These are phyloP conservation scores for Ovis canadensis DNA, from an alignment of 2,113 vertebrate genomes.

Conservation along the genomic window DNA sequence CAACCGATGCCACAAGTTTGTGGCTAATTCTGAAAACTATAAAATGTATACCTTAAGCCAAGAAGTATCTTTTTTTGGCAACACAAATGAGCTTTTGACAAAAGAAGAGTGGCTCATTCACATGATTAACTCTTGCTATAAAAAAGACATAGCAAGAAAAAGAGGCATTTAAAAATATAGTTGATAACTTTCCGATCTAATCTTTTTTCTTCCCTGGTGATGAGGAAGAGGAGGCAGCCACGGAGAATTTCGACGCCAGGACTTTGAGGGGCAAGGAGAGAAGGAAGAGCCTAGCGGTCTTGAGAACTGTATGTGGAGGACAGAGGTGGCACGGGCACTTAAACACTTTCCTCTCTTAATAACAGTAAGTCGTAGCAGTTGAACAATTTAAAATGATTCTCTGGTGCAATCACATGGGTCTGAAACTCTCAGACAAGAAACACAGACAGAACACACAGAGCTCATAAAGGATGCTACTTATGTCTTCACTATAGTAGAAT, in stretches of 20 bases:
- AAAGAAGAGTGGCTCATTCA: background rate
- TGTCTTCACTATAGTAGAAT: background rate
- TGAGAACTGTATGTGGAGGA: background rate
- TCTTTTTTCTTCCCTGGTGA: background rate
- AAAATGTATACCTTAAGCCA: background rate
- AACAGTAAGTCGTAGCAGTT: background rate
- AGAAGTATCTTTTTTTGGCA: background rate
- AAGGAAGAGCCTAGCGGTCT: background rate
- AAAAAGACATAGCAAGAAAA: background rate
- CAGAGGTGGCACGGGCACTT: background rate
- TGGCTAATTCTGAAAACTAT: constrained; percentile 35
- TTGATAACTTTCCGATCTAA: background rate
- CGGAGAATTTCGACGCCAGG: background rate
- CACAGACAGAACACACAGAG: background rate
- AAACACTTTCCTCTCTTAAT: background rate
- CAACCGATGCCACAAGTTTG: constrained; percentile 5
- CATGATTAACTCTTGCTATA: background rate
- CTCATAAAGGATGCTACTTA: background rate
- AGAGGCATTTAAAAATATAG: background rate
- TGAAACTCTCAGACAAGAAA: constrained; percentile 47
- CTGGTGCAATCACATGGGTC: background rate
- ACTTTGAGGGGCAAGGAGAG: background rate
- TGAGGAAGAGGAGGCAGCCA: background rate
- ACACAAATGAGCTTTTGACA: constrained; percentile 30
- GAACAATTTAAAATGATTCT: constrained; percentile 38